Evolutionary conservation across 2,797 vertebrate genomes (phyloP).

Genomic region (Zenarchopterus dispar): DNA sequence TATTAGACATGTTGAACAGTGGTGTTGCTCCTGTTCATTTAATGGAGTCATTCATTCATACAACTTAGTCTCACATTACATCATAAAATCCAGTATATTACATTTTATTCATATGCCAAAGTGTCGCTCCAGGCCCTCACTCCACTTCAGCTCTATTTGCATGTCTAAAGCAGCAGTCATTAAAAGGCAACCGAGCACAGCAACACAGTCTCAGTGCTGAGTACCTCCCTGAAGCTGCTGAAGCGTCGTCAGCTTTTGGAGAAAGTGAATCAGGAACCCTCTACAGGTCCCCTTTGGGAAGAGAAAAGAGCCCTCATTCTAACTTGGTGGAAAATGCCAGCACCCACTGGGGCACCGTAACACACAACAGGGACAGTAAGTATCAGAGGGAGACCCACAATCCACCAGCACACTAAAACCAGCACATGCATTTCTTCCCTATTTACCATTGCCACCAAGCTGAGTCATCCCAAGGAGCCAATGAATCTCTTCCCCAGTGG

Average conservation of each 20-base stretch:
- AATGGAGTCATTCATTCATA: slow-evolving; percentile 24
- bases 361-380: slow-evolving; percentile 72
- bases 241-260: slow-evolving; percentile 64
- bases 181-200: slow-evolving; percentile 74
- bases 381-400: slow-evolving; percentile 55
- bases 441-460: slow-evolving; percentile 43
- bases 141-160: slow-evolving; percentile 72
- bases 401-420: slow-evolving; percentile 58
- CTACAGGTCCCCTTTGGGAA: slow-evolving; percentile 66
- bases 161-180: slow-evolving; percentile 74
- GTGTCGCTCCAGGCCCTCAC: slow-evolving; percentile 59
- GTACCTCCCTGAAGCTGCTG: slow-evolving; percentile 63
- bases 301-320: slow-evolving; percentile 68
- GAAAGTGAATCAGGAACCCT: slow-evolving; percentile 63
- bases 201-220: slow-evolving; percentile 60
- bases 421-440: slow-evolving; percentile 42
- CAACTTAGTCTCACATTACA: slow-evolving; percentile 36
- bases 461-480: slow-evolving; percentile 60
- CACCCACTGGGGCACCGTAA: slow-evolving; percentile 66
- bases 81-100: slow-evolving; percentile 44
- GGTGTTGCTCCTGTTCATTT: slow-evolving; percentile 25
- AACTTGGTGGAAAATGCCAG: slow-evolving; percentile 76
- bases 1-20: slow-evolving; percentile 9
- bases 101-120: slow-evolving; percentile 61
- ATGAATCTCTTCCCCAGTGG: slow-evolving; percentile 43